Base-by-base conservation (phyloP, 2,888 invertebrate species). In the Clostera curtula region DNA sequence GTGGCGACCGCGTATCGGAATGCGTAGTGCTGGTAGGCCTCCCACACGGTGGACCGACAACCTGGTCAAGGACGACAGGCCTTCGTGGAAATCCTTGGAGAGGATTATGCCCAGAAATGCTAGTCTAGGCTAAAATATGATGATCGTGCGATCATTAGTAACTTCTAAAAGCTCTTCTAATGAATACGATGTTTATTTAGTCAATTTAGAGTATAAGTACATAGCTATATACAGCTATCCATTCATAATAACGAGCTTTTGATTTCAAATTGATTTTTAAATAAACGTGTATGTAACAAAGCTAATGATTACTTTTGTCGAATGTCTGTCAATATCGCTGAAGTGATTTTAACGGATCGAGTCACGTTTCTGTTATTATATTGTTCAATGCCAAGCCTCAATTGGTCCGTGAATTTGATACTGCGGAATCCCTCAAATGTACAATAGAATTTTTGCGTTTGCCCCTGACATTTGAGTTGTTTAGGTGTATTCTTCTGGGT, bases 391-490 rank as follows among this genome's bases (percentile, higher is more conserved):
- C 56, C 59, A 60, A 36, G 47, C 30, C 27, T 45, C 41, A 46
- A 45, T 40, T 40, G 39, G 43, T 47, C 37, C 36, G 43, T 42
- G 40, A 34, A 38, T 46, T 48, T 54, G 34, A 47, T 34, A 46
- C 59, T 60, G 15, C 43, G 29, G 47, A 45, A 55, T 57, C 56
- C 49, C 34, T 35, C 25, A 38, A 36, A 29, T 49, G 28, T 46
- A 56, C 57, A 55, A 56, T 51, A 46, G 50, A 52, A 56, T 55
- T 51, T 45, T 48, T 33, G 31, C 31, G 29, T 36, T 23, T 47
- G 55, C 36, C 73, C 73, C 31, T 73, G 72, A 68, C 73, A 71
- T 73, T 72, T 67, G 27, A 36, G 40, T 31, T 36, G 35, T 51
- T 56, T 43, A 43, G 46, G 36, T 40, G 53, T 60, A 64, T n/a